phyloP scores from a whole-genome alignment of 2,113 vertebrate genomes.

The Enhydra lutris region DNA sequence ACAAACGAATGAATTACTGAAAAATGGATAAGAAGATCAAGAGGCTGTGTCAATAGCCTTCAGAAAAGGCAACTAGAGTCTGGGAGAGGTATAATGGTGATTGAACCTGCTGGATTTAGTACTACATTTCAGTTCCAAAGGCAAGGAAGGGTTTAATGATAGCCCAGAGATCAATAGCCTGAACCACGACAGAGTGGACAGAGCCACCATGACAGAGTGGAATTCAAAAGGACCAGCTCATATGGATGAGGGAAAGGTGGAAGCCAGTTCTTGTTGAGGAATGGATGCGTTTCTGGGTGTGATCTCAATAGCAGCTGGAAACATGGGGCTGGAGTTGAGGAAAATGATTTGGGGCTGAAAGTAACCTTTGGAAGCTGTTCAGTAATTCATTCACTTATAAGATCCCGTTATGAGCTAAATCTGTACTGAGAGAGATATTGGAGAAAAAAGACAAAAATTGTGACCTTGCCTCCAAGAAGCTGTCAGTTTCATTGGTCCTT shows the following conservation, averaged over 20 bases:
- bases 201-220: not conserved
- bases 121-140: not conserved
- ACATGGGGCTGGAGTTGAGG: too few species aligned
- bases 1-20: not conserved
- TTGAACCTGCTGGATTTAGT: too few species aligned
- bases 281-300: not conserved
- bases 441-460: not conserved
- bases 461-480: not conserved
- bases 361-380: not conserved
- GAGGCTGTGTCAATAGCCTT: not conserved
- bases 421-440: not conserved
- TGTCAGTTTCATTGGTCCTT: not conserved
- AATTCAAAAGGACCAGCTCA: not conserved
- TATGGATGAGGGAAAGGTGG: not conserved
- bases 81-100: not conserved
- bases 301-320: not conserved
- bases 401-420: not conserved
- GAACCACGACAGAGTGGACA: not conserved
- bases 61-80: not conserved
- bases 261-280: not conserved
- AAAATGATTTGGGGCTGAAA: not conserved
- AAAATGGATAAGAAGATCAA: not conserved
- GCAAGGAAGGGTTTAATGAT: not conserved
- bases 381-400: not conserved
- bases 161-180: not conserved